Evolutionary conservation across 2,888 invertebrate genomes (phyloP), one percentile per base, ranked within the genome.

Genomic region (Euplexia lucipara): DNA sequence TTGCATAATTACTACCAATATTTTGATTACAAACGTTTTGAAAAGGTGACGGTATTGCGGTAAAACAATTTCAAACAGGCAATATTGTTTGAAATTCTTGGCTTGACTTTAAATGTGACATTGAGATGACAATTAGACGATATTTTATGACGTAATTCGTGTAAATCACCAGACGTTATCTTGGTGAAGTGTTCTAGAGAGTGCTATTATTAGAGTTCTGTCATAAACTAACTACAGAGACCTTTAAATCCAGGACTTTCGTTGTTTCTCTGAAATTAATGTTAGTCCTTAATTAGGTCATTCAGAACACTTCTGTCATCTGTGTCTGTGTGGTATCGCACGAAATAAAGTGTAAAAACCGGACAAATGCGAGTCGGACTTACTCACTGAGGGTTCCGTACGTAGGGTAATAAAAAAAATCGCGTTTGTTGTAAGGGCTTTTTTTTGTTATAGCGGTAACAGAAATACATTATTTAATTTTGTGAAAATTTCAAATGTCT

Each of bases 1-100:
- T 67, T 42, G 35, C 32, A 45, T 57, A 53, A 48, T 59, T 30
- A 72, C 41, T 72, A 18, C n/a, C 41, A 72, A 62, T 57, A 47
- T 56, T 66, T 72, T 54, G 49, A 54, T 58, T 10, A 20, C 10
- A 53, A 47, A 54, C 42, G 10, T 67, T 67, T 57, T 49, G 39
- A 32, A 26, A 18, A 45, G 37, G 45, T 22, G 32, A 9, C 39
- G 44, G 12, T 30, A 16, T 44, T 48, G 35, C 22, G 32, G 18
- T 20, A 22, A 26, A 49, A 49, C 34, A 39, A 64, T 49, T 49
- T 18, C 10, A 16, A 10, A 49, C 4, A 8, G n/a, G 53, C 18
- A 52, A 57, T 48, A 57, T 48, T 52, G 32, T 56, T 51, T 51
- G 20, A 18, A 30, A 49, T 20, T 37, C 26, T 53, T 42, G 32